Percentiles rank a stretch among this genome's conserved stretches.
These are phyloP conservation scores for Resseliella maxima DNA, from an alignment of 2,888 invertebrate genomes.

Conservation along the genomic window DNA sequence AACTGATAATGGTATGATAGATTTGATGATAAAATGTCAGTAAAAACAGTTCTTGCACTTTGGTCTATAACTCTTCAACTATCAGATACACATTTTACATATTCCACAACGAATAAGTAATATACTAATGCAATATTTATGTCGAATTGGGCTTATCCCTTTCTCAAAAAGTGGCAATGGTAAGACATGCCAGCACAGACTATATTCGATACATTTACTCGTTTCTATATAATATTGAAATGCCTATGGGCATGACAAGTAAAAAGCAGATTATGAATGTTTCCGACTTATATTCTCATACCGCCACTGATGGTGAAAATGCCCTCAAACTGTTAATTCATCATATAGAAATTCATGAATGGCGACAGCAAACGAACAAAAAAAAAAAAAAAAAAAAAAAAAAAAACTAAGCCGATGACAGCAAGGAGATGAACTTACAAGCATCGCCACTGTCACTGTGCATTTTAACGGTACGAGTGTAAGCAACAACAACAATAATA, in stretches of 20 bases:
- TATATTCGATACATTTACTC: background rate
- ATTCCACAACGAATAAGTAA: constrained; percentile 4
- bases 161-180: background rate
- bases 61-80: constrained; percentile 28
- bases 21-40: constrained; percentile 1
- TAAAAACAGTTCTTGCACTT: constrained; percentile 1
- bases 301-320: constrained; percentile 7
- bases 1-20: constrained; percentile 25
- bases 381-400: background rate
- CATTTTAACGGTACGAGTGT: background rate
- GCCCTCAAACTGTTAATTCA: constrained; percentile 53
- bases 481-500: background rate
- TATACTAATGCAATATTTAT: constrained; percentile 46
- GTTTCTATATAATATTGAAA: background rate
- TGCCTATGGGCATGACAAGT: constrained; percentile 49
- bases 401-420: background rate
- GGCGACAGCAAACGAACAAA: background rate
- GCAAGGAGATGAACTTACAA: constrained; percentile 8
- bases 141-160: constrained; percentile 46
- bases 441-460: background rate
- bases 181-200: background rate
- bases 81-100: constrained; percentile 12
- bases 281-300: constrained; percentile 44
- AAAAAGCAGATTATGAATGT: constrained; percentile 51
- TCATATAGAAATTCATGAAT: constrained; percentile 40